Percentiles rank a stretch among this genome's conserved stretches.
These are phyloP conservation scores for Melanargia galathea DNA, from an alignment of 2,888 invertebrate species.

Conservation along the genomic window DNA sequence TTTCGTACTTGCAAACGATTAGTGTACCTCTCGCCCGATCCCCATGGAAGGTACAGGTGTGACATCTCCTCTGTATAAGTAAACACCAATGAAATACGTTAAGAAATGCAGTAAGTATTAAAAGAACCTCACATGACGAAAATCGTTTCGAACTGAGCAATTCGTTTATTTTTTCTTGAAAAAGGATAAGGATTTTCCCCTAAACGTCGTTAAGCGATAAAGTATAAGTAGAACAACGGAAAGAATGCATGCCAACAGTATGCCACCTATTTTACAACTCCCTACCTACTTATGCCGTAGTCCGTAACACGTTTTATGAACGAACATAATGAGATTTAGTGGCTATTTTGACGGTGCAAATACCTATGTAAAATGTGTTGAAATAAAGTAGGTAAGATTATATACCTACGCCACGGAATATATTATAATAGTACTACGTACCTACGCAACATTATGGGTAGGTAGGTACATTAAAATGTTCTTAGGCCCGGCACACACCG, in stretches of 20 bases:
- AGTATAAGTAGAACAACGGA: conserved; percentile 44
- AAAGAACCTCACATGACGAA: conserved; percentile 41
- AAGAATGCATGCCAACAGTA: conserved; percentile 38
- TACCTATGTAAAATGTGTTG: neutral
- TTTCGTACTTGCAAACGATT: conserved; percentile 71
- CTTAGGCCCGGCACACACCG: too few species aligned
- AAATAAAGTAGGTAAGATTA: neutral
- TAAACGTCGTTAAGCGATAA: conserved; percentile 69
- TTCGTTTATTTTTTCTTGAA: conserved; percentile 49
- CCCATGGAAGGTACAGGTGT: conserved; percentile 90
- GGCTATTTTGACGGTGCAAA: neutral
- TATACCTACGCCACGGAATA: neutral
- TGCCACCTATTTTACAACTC: conserved; percentile 9
- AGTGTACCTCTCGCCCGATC: conserved; percentile 77
- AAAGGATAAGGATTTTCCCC: conserved; percentile 53
- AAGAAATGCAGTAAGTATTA: neutral
- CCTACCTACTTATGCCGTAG: conserved; percentile 19
- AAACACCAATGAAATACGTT: conserved; percentile 26
- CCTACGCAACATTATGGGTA: too few species aligned
- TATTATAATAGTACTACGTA: neutral
- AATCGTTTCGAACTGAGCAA: conserved; percentile 62
- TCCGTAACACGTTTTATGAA: conserved; percentile 12
- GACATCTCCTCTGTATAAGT: conserved; percentile 89
- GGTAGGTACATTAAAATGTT: too few species aligned
- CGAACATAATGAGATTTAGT: conserved; percentile 15